Evolutionary conservation across 1,140 invertebrate species (phyloP).

Genomic region (Eriosoma lanigerum): DNA sequence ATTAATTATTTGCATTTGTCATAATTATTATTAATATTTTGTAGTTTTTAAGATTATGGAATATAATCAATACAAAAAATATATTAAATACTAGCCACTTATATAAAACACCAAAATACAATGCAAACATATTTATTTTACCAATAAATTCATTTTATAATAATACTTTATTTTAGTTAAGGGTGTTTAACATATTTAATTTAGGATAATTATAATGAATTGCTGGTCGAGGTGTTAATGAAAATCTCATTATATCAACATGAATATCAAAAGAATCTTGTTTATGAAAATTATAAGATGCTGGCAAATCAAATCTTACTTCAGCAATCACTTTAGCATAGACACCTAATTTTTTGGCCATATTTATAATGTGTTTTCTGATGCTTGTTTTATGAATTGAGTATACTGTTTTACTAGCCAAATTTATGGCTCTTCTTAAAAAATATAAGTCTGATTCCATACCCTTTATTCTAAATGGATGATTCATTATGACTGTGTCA

Average conservation of each 20-base stretch:
- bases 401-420: constrained; percentile 78
- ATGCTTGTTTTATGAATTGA: constrained; percentile 93
- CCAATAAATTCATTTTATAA: too few relatives aligned
- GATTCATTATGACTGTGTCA: constrained; percentile 96
- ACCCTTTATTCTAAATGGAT: constrained; percentile 98
- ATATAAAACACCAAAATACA: too few relatives aligned
- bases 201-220: too few relatives aligned
- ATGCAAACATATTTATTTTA: too few relatives aligned
- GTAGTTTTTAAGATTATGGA: too few relatives aligned
- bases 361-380: constrained; percentile 76
- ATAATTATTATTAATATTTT: too few relatives aligned
- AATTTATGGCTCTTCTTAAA: constrained; percentile 70
- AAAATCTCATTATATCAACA: constrained; percentile 85
- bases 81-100: too few relatives aligned
- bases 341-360: constrained; percentile 68
- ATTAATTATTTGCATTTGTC: too few relatives aligned
- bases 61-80: too few relatives aligned
- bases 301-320: constrained; percentile 80
- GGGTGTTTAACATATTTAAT: too few relatives aligned
- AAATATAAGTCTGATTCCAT: constrained; percentile 87
- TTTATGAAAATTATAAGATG: constrained; percentile 90
- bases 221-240: not conserved
- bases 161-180: too few relatives aligned
- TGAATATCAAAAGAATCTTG: constrained; percentile 82
- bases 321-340: constrained; percentile 80